Evolutionary conservation across 2,888 invertebrate species (phyloP).

Genomic region (Selenia dentaria): DNA sequence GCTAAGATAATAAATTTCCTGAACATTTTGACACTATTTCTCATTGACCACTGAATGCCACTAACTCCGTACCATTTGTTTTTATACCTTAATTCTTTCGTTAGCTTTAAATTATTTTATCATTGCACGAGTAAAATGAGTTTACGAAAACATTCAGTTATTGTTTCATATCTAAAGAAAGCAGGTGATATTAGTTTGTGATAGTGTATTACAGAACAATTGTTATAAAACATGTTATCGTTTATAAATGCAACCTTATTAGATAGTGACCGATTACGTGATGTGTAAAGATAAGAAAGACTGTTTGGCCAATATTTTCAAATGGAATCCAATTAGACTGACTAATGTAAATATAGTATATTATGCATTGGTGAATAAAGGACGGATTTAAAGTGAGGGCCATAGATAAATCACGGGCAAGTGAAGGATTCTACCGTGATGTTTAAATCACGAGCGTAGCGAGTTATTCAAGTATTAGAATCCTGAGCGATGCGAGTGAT

Average conservation of each 20-base stretch:
- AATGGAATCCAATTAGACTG: too few relatives aligned
- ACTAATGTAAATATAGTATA: too few relatives aligned
- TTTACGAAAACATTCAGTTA: slow-evolving; percentile 8
- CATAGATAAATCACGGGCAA: too few relatives aligned
- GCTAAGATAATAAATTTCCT: slow-evolving; percentile 1
- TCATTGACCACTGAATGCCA: slow-evolving; percentile 4
- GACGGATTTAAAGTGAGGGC: too few relatives aligned
- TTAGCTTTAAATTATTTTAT: slow-evolving; percentile 5
- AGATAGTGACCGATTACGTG: not conserved
- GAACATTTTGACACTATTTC: slow-evolving; percentile 7
- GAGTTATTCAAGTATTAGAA: too few relatives aligned
- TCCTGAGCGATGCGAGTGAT: too few relatives aligned
- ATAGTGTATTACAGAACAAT: not conserved
- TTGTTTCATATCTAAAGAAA: not conserved
- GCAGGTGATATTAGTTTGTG: not conserved
- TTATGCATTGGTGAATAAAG: too few relatives aligned
- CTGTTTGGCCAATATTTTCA: too few relatives aligned
- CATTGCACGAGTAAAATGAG: not conserved
- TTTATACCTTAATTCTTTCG: slow-evolving; percentile 10
- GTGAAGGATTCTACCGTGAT: too few relatives aligned
- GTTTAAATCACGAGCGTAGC: too few relatives aligned
- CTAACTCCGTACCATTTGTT: not conserved
- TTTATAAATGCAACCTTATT: not conserved
- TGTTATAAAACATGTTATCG: not conserved
- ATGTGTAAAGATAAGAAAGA: too few relatives aligned